Base-by-base conservation (phyloP, 2,888 invertebrate genomes). In the Imbricaverruca yamaguchii region DNA sequence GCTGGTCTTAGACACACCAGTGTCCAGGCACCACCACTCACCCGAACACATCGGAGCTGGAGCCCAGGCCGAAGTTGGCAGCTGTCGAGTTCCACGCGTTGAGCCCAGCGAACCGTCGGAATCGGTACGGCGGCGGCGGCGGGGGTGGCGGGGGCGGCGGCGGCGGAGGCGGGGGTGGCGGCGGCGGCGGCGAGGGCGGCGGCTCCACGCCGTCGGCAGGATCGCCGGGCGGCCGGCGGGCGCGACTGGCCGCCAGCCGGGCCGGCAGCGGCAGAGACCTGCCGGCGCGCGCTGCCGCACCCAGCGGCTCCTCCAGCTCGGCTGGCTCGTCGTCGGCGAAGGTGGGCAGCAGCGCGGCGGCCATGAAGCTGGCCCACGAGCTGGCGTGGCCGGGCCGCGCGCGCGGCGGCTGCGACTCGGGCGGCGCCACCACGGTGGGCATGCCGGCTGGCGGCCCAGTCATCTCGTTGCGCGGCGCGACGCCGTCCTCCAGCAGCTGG, bases 401-500 rank as follows among this genome's bases (percentile, higher is more conserved):
- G 57, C 78, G 57, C 78, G 78, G 23, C 78, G 57, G 78, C 78
- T 25, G 78, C 13, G 78, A 56, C 12, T 23, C 78, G 15, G 57
- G 78, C 57, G 57, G 57, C 25, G 25, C 78, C 57, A 79, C 57
- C 25, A 79, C 23, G 13, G 78, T 56, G 23, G 57, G 78, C 23
- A 57, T 23, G 56, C n/a, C 21, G 56, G 56, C n/a, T n/a, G 78
- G n/a, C 25, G 74, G 74, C 10, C 39, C 39, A 2, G 78, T 79
- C 23, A 79, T 25, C 78, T 79, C 78, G 25, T 57, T 79, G 57
- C 78, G 78, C 23, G 78, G 78, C 78, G 57, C 23, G 55, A 11
- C 56, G 55, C 21, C 77, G 55, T 21, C 13, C 57, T n/a, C 78
- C 6, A 23, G n/a, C 78, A 21, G 21, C 77, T 55, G n/a, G 23